Conservation (phyloP, 1,140 invertebrate genomes). For the Brachionus angularis region DNA sequence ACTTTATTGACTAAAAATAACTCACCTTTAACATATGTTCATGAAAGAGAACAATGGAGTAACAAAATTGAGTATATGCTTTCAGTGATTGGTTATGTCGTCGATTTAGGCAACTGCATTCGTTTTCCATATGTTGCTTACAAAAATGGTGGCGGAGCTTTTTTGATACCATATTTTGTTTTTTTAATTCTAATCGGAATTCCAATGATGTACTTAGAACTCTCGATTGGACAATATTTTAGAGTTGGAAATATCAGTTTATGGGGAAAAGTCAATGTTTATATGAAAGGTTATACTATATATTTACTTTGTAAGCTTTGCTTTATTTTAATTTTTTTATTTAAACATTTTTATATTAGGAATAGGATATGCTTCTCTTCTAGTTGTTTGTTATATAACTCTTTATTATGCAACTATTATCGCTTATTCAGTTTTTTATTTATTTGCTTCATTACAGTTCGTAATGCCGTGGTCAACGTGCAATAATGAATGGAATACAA, state of each 20-base stretch:
- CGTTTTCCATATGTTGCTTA: constrained; percentile 40
- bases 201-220: constrained; percentile 43
- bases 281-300: too few species aligned
- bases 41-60: constrained; percentile 24
- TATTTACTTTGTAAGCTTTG: background rate
- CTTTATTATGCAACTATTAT: constrained; percentile 93
- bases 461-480: constrained; percentile 80
- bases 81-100: constrained; percentile 42
- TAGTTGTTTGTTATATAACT: constrained; percentile 49
- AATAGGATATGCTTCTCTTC: constrained; percentile 50
- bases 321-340: background rate
- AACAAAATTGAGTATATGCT: constrained; percentile 44
- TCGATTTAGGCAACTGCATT: constrained; percentile 42
- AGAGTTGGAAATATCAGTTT: constrained; percentile 33
- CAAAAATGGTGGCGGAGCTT: constrained; percentile 43
- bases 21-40: background rate
- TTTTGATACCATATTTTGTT: constrained; percentile 45
- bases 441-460: constrained; percentile 79
- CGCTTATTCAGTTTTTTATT: constrained; percentile 86
- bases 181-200: constrained; percentile 44
- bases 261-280: constrained; percentile 27
- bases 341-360: constrained; percentile 56
- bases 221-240: constrained; percentile 26
- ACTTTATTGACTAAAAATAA: too few species aligned
- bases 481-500: constrained; percentile 68